Percentiles rank a stretch among this genome's conserved stretches.
Conservation (phyloP, 2,113 vertebrate species). For the Limanda limanda region DNA sequence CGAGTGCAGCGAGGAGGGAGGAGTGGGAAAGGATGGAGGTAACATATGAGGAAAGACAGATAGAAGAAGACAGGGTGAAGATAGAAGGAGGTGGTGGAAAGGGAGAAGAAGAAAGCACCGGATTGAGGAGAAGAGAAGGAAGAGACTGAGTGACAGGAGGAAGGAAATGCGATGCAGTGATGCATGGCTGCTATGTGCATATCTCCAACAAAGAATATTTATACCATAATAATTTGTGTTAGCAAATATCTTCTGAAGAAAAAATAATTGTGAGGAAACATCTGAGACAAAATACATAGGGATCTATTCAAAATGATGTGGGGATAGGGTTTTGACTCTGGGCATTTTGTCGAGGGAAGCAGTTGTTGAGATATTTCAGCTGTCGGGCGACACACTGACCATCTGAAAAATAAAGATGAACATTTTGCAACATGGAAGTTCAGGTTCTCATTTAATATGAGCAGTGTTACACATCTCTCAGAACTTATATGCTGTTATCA, state of each 20-base stretch:
- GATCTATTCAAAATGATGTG: neutral
- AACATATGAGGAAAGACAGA: neutral
- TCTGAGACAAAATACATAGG: too few relatives aligned
- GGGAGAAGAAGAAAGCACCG: neutral
- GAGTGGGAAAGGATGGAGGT: neutral
- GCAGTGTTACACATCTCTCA: neutral
- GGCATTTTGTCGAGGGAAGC: too few relatives aligned
- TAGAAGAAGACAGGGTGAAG: neutral
- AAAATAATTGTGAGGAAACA: neutral
- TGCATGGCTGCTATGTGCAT: neutral
- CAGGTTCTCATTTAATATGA: too few relatives aligned
- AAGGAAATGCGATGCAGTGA: neutral
- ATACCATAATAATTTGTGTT: neutral
- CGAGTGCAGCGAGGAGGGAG: slow-evolving; percentile 17
- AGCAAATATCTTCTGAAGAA: neutral
- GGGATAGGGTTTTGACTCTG: too few relatives aligned
- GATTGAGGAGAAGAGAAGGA: neutral
- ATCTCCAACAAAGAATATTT: neutral
- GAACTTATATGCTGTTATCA: neutral
- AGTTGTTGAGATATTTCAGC: too few relatives aligned
- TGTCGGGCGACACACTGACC: too few relatives aligned
- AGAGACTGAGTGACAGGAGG: neutral
- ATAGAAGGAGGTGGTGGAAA: neutral
- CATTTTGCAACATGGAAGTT: too few relatives aligned
- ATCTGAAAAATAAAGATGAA: too few relatives aligned